Evolutionary conservation across 2,113 vertebrate species (phyloP).

Genomic region (Theristicus caerulescens): DNA sequence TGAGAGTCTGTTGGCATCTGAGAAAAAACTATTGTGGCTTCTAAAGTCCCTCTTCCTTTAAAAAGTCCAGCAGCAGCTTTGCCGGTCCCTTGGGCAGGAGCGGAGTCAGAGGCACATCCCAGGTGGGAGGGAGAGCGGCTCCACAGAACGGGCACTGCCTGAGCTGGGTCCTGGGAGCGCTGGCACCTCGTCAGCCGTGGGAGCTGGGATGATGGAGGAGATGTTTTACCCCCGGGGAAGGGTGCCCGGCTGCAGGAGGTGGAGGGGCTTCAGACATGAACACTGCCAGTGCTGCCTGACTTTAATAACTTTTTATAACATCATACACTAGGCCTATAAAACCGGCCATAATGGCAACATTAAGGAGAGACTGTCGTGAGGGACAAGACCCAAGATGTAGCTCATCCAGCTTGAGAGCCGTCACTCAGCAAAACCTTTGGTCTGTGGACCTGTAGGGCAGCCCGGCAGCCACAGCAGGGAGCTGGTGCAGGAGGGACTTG

Average conservation of each 20-base stretch:
- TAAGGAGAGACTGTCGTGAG: background rate
- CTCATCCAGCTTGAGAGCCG: background rate
- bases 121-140: background rate
- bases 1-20: background rate
- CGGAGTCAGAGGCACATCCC: background rate
- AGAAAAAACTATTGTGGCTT: background rate
- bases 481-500: background rate
- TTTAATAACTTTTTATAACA: background rate
- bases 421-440: background rate
- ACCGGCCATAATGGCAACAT: rapidly evolving
- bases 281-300: background rate
- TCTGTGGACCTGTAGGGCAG: background rate
- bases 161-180: rapidly evolving
- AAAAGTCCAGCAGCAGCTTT: background rate
- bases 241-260: background rate
- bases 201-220: background rate
- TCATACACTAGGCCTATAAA: background rate
- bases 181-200: background rate
- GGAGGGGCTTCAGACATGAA: background rate
- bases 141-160: background rate
- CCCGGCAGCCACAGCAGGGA: background rate
- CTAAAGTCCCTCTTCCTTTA: background rate
- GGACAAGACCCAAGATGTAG: background rate
- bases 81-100: background rate
- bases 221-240: background rate